Evolutionary conservation across 2,797 vertebrate genomes (phyloP).

Genomic region (Sciurus carolinensis): DNA sequence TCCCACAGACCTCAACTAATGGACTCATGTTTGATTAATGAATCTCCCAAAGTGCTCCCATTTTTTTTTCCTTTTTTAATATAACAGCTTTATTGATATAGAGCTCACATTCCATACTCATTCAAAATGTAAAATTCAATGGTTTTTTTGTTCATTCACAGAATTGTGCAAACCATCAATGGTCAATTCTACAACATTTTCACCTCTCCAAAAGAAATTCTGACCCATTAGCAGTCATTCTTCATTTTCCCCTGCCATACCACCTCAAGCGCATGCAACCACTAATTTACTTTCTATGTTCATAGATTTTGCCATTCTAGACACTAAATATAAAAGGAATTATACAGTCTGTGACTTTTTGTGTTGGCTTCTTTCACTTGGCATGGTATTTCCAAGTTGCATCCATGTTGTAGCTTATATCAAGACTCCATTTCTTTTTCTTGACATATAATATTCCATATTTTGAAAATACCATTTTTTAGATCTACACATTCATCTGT

Average conservation of each 20-base stretch:
- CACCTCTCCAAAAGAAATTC: background rate
- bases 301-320: background rate
- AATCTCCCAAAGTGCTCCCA: background rate
- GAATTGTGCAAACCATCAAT: background rate
- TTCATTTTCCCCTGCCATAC: background rate
- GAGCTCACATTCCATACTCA: background rate
- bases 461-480: background rate
- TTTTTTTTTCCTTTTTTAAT: constrained; percentile 1
- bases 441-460: background rate
- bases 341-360: background rate
- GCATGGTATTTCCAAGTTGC: background rate
- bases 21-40: background rate
- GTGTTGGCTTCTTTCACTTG: background rate
- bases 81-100: constrained; percentile 17
- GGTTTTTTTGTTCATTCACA: background rate
- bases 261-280: background rate
- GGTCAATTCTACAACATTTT: background rate
- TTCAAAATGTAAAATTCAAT: background rate
- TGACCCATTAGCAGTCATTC: background rate
- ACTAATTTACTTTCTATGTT: background rate
- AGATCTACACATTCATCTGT: background rate
- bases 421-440: background rate
- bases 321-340: background rate
- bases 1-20: background rate
- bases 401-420: background rate